These are phyloP conservation scores for Bursaphelenchus mucronatus DNA, from an alignment of 1,140 invertebrate genomes.

Conservation along the genomic window DNA sequence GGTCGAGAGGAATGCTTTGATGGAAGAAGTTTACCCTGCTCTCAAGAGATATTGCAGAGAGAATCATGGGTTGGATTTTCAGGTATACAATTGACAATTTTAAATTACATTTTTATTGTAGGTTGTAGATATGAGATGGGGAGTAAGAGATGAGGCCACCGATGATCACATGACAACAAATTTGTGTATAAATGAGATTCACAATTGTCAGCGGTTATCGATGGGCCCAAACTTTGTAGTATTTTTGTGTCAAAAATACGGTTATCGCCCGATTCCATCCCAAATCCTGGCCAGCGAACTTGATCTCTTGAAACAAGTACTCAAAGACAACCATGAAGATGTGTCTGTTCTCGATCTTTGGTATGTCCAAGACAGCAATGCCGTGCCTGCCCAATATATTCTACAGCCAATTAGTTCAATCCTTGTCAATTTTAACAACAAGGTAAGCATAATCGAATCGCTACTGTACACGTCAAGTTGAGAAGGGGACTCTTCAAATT, in stretches of 20 bases:
- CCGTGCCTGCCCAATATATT: constrained; percentile 81
- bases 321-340: constrained; percentile 75
- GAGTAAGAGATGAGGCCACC: constrained; percentile 68
- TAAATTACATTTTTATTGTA: constrained; percentile 61
- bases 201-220: constrained; percentile 90
- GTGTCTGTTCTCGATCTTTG: constrained; percentile 74
- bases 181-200: constrained; percentile 93
- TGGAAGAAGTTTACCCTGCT: constrained; percentile 95
- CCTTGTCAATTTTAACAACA: constrained; percentile 93
- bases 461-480: no score
- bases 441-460: constrained; percentile 67
- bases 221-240: constrained; percentile 97
- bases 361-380: constrained; percentile 94
- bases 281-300: constrained; percentile 87
- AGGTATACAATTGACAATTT: constrained; percentile 67
- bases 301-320: constrained; percentile 76
- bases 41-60: constrained; percentile 94
- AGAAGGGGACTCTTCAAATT: no score
- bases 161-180: constrained; percentile 74
- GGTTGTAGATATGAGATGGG: constrained; percentile 99
- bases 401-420: constrained; percentile 94
- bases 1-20: constrained; percentile 91
- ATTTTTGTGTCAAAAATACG: constrained; percentile 81
- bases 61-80: constrained; percentile 95
- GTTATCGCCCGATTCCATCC: constrained; percentile 90